phyloP scores from a whole-genome alignment of 2,797 vertebrate genomes.

The Bucorvus abyssinicus region DNA sequence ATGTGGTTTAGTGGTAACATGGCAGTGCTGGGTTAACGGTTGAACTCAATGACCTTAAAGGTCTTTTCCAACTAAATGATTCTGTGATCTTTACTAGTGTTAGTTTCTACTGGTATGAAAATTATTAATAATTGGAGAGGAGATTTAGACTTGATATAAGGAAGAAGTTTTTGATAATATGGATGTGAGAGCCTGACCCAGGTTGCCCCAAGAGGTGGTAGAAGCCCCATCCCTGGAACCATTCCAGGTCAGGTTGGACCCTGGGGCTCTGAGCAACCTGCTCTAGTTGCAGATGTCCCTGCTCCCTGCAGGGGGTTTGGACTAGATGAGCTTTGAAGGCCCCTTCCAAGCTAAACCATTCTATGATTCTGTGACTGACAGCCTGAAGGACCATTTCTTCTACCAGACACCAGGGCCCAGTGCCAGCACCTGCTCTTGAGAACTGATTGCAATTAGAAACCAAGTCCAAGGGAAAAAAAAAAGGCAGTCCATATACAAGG shows the following conservation, averaged over 20 bases:
- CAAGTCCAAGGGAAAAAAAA: not conserved
- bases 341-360: not conserved
- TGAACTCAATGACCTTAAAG: not conserved
- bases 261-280: not conserved
- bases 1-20: no score
- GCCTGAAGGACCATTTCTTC: not conserved
- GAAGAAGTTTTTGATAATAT: not conserved
- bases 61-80: not conserved
- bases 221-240: not conserved
- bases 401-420: not conserved
- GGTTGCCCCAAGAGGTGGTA: not conserved
- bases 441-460: not conserved
- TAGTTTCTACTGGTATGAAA: not conserved
- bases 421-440: not conserved
- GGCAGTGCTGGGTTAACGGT: no score
- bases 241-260: rapidly evolving
- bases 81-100: not conserved
- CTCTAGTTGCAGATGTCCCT: not conserved
- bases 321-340: not conserved
- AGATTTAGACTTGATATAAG: not conserved
- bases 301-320: not conserved
- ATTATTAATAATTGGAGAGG: not conserved
- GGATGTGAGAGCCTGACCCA: not conserved
- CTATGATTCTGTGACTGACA: not conserved
- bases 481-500: not conserved